A percentile compares a stretch with the other conserved stretches of the same genome.
These are phyloP conservation scores for Alexandromys oeconomus DNA, from an alignment of 2,797 vertebrate species.

Conservation along the genomic window DNA sequence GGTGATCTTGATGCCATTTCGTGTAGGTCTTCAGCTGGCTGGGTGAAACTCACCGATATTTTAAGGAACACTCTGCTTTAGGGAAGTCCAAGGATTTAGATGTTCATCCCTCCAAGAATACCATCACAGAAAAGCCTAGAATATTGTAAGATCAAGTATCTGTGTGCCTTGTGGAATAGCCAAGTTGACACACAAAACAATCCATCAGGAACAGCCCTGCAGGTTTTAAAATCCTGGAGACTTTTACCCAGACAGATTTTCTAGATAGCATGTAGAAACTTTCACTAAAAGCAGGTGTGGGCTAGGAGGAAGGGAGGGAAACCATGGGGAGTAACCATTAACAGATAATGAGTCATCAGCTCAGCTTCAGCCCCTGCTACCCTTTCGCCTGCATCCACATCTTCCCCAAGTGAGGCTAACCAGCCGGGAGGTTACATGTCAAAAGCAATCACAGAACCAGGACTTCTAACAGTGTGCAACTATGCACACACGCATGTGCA, in stretches of 20 bases:
- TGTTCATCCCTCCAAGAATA: neutral
- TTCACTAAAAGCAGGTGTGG: neutral
- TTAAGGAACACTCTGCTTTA: neutral
- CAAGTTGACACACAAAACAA: neutral
- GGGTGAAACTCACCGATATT: neutral
- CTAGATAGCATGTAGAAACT: conserved; percentile 18
- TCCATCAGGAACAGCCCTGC: neutral
- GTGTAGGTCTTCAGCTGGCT: neutral
- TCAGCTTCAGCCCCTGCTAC: conserved; percentile 45
- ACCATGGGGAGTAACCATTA: conserved; percentile 43
- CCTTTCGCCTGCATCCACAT: conserved; percentile 12
- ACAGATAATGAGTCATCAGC: conserved; percentile 61
- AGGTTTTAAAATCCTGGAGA: conserved; percentile 25
- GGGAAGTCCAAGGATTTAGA: neutral
- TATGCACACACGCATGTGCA: rapidly evolving
- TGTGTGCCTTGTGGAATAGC: neutral
- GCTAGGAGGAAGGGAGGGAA: neutral
- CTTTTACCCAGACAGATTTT: conserved; percentile 48
- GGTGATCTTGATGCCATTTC: neutral
- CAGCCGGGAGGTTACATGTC: neutral
- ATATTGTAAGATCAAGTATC: neutral
- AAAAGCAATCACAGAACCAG: neutral
- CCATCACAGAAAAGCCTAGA: neutral
- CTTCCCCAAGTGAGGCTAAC: conserved; percentile 31
- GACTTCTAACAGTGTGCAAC: neutral